Conservation (phyloP, 1,140 invertebrate species). For the Trichonephila clavata region DNA sequence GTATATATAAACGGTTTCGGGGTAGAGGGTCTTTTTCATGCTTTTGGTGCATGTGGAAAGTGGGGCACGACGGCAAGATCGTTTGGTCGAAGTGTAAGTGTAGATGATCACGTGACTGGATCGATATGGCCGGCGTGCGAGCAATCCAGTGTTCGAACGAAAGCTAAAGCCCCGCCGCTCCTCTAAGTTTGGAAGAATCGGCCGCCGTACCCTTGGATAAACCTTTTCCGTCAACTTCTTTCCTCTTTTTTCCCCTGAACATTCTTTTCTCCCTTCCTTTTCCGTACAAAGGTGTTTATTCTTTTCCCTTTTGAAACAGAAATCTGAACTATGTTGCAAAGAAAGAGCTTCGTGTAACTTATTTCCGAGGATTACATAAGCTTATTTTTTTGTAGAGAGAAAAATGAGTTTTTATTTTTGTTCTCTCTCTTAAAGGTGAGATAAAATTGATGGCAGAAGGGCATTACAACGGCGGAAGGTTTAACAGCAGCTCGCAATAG, state of each 20-base stretch:
- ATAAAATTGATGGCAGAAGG: constrained; percentile 29
- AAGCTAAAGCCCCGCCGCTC: neutral
- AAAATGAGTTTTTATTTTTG: constrained; percentile 46
- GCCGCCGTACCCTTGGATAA: constrained; percentile 45
- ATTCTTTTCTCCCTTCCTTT: neutral
- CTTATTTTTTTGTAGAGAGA: neutral
- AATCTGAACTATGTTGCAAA: constrained; percentile 48
- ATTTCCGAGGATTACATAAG: constrained; percentile 56
- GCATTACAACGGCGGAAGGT: neutral
- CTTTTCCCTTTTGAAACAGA: constrained; percentile 37
- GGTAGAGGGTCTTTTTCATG: constrained; percentile 37
- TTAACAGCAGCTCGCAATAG: neutral
- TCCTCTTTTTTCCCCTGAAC: neutral
- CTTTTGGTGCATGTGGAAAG: constrained; percentile 37
- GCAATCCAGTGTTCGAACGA: constrained; percentile 42
- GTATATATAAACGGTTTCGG: constrained; percentile 36
- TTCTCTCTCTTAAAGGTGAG: neutral
- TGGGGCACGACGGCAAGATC: constrained; percentile 66
- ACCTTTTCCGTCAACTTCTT: constrained; percentile 53
- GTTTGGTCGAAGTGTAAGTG: constrained; percentile 73
- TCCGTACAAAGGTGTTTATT: constrained; percentile 36
- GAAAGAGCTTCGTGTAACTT: constrained; percentile 33
- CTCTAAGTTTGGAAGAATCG: constrained; percentile 19
- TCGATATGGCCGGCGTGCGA: constrained; percentile 66
- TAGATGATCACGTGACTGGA: constrained; percentile 71